Conservation (phyloP, 2,888 invertebrate genomes). For the Scelioninae gen. 1 region DNA sequence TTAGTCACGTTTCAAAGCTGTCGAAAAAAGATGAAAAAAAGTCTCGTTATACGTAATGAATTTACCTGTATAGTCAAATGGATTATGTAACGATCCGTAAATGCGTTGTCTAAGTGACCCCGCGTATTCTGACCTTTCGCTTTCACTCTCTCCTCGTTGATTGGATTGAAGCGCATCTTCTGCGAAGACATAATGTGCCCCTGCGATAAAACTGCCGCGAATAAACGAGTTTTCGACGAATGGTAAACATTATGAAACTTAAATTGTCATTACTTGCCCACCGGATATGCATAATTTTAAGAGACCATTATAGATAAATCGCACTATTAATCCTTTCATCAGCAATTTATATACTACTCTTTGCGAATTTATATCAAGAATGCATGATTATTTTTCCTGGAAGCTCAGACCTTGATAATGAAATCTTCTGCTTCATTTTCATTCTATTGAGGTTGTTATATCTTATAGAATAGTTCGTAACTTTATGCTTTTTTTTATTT, state of each 20-base stretch:
- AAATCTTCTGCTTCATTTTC: constrained; percentile 22
- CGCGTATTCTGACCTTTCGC: constrained; percentile 82
- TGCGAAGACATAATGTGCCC: constrained; percentile 44
- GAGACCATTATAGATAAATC: constrained; percentile 41
- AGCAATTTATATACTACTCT: constrained; percentile 26
- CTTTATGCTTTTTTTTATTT: too few relatives aligned
- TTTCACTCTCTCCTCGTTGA: constrained; percentile 80
- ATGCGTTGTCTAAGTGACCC: constrained; percentile 81
- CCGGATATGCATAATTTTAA: constrained; percentile 52
- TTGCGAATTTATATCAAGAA: constrained; percentile 28
- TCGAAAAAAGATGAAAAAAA: constrained; percentile 64
- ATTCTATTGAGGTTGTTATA: too few relatives aligned
- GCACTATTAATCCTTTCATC: constrained; percentile 57
- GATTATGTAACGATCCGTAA: constrained; percentile 73
- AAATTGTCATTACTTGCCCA: constrained; percentile 58
- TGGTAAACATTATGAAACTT: constrained; percentile 40
- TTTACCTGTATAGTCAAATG: constrained; percentile 65
- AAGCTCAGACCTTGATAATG: constrained; percentile 47
- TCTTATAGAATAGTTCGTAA: too few relatives aligned
- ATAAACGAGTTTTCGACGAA: constrained; percentile 59
- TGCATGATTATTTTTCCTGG: constrained; percentile 29
- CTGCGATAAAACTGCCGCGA: constrained; percentile 52
- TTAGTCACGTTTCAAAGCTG: constrained; percentile 64
- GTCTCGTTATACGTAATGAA: constrained; percentile 68
- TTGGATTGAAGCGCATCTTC: constrained; percentile 72